Evolutionary conservation across 2,113 vertebrate species (phyloP), one percentile per base, ranked within the genome.

Genomic region (Hylia prasina): DNA sequence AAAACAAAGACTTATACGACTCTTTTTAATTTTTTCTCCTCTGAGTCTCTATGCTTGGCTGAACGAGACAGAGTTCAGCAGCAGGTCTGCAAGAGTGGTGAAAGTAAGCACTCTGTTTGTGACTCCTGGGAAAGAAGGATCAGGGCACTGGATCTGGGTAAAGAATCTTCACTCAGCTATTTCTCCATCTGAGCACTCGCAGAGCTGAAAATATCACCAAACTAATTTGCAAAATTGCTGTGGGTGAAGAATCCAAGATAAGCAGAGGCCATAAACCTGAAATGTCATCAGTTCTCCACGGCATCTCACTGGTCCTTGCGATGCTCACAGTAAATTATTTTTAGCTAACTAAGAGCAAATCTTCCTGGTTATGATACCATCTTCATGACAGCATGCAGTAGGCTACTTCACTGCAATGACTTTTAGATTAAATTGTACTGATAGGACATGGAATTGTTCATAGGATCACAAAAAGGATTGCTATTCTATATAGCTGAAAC

Each of bases 21-120:
- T 85, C 87, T 93, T 91, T 97, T 90, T 89, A 97, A 96, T 97
- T 97, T 95, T 95, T 85, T 87, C 73, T 94, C 72, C 78, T 73
- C 93, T 15, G 19, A 97, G 94, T 60, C 51, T 68, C 56, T 65
- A 57, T 63, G 95, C 92, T 91, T 96, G 68, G 37, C 89, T 90
- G 94, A 97, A 89, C 65, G 82, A 93, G 73, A 61, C 51, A 66
- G 2, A 51, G 94, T n/a, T 96, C 90, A 96, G 91, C 61, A 94
- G 82, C 87, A 89, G 83, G 87, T 96, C 90, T 95, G 50, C 60
- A 31, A 53, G 91, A 93, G 75, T 33, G n/a, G 81, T 19, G 5
- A 48, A 72, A 81, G 50, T 6, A 5, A 94, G 37, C 14, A 8
- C 48, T 54, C 37, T 13, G 2, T 85, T 90, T 93, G 65, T 45